A percentile compares a stretch with the other conserved stretches of the same genome.
These are phyloP conservation scores for Mythimna lalbum DNA, from an alignment of 2,888 invertebrate genomes.

Conservation along the genomic window DNA sequence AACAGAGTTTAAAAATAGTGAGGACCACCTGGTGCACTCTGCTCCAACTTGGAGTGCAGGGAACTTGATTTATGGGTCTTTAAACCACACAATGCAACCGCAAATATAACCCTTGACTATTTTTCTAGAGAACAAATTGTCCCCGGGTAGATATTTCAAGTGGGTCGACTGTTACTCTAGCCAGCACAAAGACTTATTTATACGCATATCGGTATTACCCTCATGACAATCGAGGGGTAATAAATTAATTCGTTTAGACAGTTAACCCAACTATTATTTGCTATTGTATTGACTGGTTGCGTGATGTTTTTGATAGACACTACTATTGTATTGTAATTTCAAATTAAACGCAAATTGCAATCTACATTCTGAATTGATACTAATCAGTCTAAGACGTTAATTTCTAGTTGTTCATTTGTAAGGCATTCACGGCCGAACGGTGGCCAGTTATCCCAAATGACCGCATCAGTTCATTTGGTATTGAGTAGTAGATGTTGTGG, in stretches of 20 bases:
- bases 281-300: constrained; percentile 58
- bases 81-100: constrained; percentile 84
- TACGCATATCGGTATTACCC: constrained; percentile 69
- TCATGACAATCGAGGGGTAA: constrained; percentile 59
- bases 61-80: constrained; percentile 84
- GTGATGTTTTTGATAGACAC: constrained; percentile 39
- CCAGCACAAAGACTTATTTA: constrained; percentile 60
- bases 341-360: constrained; percentile 14
- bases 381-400: constrained; percentile 14
- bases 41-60: constrained; percentile 79
- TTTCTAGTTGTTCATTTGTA: constrained; percentile 56
- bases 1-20: constrained; percentile 85
- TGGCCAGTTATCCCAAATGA: constrained; percentile 76
- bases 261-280: constrained; percentile 64
- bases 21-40: constrained; percentile 86
- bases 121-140: constrained; percentile 82
- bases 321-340: constrained; percentile 42
- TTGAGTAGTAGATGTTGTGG: constrained; percentile 57
- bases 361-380: constrained; percentile 13
- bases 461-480: constrained; percentile 60
- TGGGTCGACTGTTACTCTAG: constrained; percentile 64
- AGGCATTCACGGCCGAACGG: constrained; percentile 61
- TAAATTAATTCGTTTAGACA: constrained; percentile 74
- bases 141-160: constrained; percentile 74
- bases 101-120: constrained; percentile 88